These are phyloP conservation scores for Orchestes rusci DNA, from an alignment of 2,888 invertebrate species.

Conservation along the genomic window DNA sequence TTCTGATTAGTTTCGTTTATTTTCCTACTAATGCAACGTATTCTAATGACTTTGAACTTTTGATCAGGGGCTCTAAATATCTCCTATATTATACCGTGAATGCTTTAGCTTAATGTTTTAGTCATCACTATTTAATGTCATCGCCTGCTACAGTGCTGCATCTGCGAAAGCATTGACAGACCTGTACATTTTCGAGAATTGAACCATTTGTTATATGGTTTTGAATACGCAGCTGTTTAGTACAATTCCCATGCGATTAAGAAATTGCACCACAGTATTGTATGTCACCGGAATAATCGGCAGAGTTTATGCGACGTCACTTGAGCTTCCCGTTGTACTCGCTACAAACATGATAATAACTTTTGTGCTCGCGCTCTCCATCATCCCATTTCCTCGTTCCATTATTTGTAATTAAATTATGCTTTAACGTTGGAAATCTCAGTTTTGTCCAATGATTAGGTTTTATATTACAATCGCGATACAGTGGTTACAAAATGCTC, in stretches of 20 bases:
- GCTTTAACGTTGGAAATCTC: no score
- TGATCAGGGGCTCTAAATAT: no score
- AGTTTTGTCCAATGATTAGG: no score
- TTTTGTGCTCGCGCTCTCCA: no score
- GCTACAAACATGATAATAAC: no score
- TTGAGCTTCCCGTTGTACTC: background rate
- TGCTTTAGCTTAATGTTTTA: constrained; percentile 7
- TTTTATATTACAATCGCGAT: no score
- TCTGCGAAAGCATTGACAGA: constrained; percentile 7
- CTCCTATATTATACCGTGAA: constrained; percentile 14
- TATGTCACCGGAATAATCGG: constrained; percentile 10
- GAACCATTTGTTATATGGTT: constrained; percentile 18
- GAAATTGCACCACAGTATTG: constrained; percentile 13
- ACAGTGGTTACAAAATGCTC: no score
- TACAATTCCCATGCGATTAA: constrained; percentile 18
- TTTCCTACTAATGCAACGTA: no score
- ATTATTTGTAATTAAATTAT: no score
- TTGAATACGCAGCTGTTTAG: constrained; percentile 17
- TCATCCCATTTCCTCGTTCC: no score
- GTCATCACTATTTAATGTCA: constrained; percentile 13
- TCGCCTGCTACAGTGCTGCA: constrained; percentile 6
- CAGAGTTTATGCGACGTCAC: constrained; percentile 4
- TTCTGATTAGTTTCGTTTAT: no score
- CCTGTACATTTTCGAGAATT: constrained; percentile 18
- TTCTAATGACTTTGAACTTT: no score